Evolutionary conservation across 2,797 vertebrate genomes (phyloP).

Genomic region (Enteromius fasciolatus): DNA sequence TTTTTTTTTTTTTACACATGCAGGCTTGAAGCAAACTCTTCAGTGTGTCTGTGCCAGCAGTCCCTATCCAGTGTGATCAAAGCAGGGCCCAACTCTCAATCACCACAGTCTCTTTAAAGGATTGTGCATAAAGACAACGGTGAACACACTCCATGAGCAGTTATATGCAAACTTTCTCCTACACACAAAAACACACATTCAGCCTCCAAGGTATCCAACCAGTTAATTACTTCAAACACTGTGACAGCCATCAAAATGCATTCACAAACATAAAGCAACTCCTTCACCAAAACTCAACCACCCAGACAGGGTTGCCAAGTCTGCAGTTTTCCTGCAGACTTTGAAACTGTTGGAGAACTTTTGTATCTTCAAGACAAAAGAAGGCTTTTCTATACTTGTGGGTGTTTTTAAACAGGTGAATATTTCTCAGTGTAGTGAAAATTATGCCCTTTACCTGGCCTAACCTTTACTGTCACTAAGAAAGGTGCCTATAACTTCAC

Average conservation of each 20-base stretch:
- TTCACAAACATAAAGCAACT: neutral
- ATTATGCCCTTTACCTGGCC: neutral
- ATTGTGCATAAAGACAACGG: conserved; percentile 27
- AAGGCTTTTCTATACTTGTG: neutral
- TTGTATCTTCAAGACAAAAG: neutral
- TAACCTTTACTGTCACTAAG: neutral
- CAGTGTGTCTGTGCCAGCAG: conserved; percentile 33
- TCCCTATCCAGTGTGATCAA: conserved; percentile 54
- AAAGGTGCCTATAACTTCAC: neutral
- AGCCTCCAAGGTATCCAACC: neutral
- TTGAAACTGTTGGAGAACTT: neutral
- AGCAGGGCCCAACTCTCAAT: conserved; percentile 50
- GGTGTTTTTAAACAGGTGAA: neutral
- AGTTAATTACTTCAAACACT: conserved; percentile 20
- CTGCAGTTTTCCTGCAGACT: neutral
- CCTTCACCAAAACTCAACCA: neutral
- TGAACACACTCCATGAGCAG: neutral
- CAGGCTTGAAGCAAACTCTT: conserved; percentile 33
- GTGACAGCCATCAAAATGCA: conserved; percentile 3
- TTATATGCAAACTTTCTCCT: neutral
- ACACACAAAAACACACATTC: conserved; percentile 13
- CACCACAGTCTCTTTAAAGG: conserved; percentile 50
- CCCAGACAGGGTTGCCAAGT: conserved; percentile 1
- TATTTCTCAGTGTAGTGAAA: neutral
- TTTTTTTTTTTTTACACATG: conserved; percentile 13